These are phyloP conservation scores for Pantherophis alleghaniensis DNA, from an alignment of 2,797 vertebrate species.

Conservation along the genomic window DNA sequence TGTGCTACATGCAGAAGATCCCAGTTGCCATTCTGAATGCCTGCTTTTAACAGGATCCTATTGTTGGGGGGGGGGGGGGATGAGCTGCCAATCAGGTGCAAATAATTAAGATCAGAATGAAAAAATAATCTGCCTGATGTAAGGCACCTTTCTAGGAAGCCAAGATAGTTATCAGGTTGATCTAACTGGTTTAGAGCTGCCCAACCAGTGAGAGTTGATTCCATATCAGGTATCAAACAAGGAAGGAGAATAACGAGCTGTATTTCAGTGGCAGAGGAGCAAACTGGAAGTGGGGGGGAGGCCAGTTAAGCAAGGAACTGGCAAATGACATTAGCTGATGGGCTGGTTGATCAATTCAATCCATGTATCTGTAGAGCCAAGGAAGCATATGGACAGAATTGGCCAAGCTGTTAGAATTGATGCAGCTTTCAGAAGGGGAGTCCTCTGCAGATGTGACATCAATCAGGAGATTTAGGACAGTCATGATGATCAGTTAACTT, in stretches of 20 bases:
- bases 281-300: background rate
- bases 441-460: background rate
- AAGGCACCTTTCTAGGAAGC: background rate
- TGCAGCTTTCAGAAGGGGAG: background rate
- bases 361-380: background rate
- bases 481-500: background rate
- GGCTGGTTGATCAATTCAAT: background rate
- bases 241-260: background rate
- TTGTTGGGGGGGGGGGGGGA: background rate
- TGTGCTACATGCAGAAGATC: background rate
- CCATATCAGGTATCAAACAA: background rate
- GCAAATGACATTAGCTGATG: background rate
- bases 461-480: background rate
- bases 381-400: background rate
- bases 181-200: background rate
- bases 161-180: background rate
- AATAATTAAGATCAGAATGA: background rate
- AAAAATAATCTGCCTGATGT: background rate
- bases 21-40: too few species aligned
- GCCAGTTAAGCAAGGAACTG: background rate
- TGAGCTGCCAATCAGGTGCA: background rate
- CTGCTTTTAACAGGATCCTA: background rate
- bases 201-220: background rate
- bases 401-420: background rate
- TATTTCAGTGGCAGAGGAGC: background rate